These are phyloP conservation scores for Chrysogorgia sp. DNA, from an alignment of 92 coral and sea anemone genomes.

Conservation along the genomic window DNA sequence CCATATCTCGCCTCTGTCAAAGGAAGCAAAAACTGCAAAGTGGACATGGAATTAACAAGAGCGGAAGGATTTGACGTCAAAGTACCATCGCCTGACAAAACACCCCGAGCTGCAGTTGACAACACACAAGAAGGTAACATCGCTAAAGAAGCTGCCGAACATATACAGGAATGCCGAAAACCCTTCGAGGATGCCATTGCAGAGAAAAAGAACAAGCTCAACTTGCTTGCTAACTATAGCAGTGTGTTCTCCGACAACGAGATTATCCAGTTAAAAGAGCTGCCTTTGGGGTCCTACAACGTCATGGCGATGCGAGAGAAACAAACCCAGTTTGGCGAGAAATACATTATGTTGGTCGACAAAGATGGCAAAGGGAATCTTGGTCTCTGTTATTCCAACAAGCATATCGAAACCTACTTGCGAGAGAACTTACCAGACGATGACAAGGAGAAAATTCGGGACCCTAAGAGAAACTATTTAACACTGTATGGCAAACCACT, in stretches of 20 bases:
- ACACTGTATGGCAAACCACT: slow-evolving; percentile 36
- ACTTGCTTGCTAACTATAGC: slow-evolving; percentile 34
- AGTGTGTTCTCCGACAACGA: slow-evolving; percentile 40
- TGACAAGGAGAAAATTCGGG: slow-evolving; percentile 29
- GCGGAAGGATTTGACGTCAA: slow-evolving; percentile 26
- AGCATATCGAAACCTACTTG: slow-evolving; percentile 24
- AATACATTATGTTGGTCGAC: slow-evolving; percentile 26
- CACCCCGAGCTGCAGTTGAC: not conserved
- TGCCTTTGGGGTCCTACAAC: slow-evolving; percentile 32
- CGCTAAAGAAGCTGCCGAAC: slow-evolving; percentile 7
- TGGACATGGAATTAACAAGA: slow-evolving; percentile 46
- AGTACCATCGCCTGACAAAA: slow-evolving; percentile 22
- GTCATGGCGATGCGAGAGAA: slow-evolving; percentile 51
- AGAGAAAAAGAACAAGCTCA: not conserved
- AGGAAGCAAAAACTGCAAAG: slow-evolving; percentile 46
- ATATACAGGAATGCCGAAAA: slow-evolving; percentile 40
- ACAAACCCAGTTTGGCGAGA: slow-evolving; percentile 52
- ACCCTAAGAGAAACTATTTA: slow-evolving; percentile 39
- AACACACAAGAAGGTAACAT: not conserved
- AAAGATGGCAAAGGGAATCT: not conserved
- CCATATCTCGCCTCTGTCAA: slow-evolving; percentile 36
- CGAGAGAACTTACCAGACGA: slow-evolving; percentile 34
- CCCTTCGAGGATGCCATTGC: slow-evolving; percentile 23
- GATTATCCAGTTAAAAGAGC: slow-evolving; percentile 43
- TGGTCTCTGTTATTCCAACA: slow-evolving; percentile 39